Percentiles rank a stretch among this genome's conserved stretches.
These are phyloP conservation scores for Ophion obscuratus DNA, from an alignment of 2,888 invertebrate species.

Conservation along the genomic window DNA sequence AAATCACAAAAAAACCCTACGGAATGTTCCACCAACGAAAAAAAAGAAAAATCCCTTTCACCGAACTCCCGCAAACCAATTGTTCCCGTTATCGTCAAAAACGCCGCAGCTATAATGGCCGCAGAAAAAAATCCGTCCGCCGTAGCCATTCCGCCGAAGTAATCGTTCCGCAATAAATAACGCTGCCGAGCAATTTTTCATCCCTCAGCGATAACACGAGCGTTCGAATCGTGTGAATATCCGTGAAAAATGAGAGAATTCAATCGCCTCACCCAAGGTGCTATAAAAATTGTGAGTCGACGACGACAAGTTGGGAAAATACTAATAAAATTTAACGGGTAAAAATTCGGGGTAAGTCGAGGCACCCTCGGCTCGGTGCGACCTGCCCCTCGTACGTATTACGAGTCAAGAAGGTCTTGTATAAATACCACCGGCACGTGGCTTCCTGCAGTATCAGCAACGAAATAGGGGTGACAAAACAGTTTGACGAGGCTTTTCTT, in stretches of 20 bases:
- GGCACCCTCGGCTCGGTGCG: not conserved
- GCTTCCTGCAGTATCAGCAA: slow-evolving; percentile 34
- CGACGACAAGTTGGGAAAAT: not conserved
- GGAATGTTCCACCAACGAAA: no score
- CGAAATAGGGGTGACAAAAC: slow-evolving; percentile 22
- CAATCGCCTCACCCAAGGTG: not conserved
- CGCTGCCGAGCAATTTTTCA: not conserved
- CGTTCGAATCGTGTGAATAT: slow-evolving; percentile 6
- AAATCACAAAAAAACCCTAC: no score
- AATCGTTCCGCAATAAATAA: not conserved
- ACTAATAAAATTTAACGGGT: slow-evolving; percentile 1
- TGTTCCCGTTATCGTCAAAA: not conserved
- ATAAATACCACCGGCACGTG: slow-evolving; percentile 67
- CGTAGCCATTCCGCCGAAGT: no score
- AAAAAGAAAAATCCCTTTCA: no score
- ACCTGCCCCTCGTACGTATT: not conserved
- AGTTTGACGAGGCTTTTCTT: slow-evolving; percentile 19
- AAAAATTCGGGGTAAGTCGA: slow-evolving; percentile 15
- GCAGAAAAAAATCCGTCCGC: no score
- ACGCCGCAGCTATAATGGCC: not conserved
- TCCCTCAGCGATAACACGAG: not conserved
- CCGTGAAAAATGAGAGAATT: not conserved
- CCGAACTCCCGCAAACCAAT: no score
- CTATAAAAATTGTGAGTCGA: slow-evolving; percentile 9
- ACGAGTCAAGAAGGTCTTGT: slow-evolving; percentile 41